Conservation (phyloP, 2,797 vertebrate species). For the Xenentodon cancila region DNA sequence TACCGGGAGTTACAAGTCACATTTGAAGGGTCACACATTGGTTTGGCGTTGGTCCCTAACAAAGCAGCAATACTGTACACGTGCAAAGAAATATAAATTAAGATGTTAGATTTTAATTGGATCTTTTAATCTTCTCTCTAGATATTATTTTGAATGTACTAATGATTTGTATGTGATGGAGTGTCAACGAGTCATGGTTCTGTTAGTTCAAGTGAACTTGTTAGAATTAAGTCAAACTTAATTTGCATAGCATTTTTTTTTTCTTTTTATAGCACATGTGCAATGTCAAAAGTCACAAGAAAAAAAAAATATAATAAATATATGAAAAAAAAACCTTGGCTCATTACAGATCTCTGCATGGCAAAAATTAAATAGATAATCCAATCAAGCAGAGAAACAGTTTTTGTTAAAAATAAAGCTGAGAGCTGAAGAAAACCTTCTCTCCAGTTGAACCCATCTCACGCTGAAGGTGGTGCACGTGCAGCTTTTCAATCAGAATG, state of each 20-base stretch:
- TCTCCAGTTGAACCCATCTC: conserved; percentile 52
- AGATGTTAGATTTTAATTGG: neutral
- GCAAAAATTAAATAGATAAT: conserved; percentile 59
- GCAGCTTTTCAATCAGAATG: conserved; percentile 16
- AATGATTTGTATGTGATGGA: neutral
- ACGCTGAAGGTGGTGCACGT: conserved; percentile 19
- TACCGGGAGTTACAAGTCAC: neutral
- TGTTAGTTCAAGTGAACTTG: conserved; percentile 5
- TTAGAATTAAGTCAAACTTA: conserved; percentile 17
- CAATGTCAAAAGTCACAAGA: conserved; percentile 30
- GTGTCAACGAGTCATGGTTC: conserved; percentile 3
- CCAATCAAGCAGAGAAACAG: conserved; percentile 63
- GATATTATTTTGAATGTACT: conserved; percentile 3
- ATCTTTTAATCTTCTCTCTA: neutral
- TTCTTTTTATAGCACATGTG: conserved; percentile 6
- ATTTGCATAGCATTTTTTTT: conserved; percentile 27
- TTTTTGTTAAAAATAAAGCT: conserved; percentile 37
- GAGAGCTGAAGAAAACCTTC: conserved; percentile 48
- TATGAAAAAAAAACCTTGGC: conserved; percentile 34
- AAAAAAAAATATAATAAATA: neutral
- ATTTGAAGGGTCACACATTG: conserved; percentile 19
- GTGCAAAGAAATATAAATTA: neutral
- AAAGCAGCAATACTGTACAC: conserved; percentile 2
- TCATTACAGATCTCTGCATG: conserved; percentile 22
- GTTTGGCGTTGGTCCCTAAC: conserved; percentile 10